Evolutionary conservation across 2,888 invertebrate genomes (phyloP).

Genomic region (Choreutis nemorana): DNA sequence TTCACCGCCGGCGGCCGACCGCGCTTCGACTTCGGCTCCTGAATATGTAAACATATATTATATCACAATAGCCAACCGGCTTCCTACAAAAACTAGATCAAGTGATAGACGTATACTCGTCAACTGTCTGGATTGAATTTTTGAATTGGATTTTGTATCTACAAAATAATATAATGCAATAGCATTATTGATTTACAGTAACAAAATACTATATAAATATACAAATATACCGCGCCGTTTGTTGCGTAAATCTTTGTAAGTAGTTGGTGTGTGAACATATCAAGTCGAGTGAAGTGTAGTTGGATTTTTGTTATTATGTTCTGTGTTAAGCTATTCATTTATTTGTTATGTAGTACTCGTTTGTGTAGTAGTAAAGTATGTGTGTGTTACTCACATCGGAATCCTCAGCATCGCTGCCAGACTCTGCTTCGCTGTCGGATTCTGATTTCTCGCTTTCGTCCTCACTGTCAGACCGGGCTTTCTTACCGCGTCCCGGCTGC

Average conservation of each 20-base stretch:
- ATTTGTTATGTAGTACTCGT: slow-evolving; percentile 1
- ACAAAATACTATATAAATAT: no score
- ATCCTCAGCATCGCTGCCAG: slow-evolving; percentile 55
- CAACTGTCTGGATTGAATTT: no score
- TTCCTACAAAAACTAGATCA: no score
- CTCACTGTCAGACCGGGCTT: slow-evolving; percentile 53
- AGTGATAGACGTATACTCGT: no score
- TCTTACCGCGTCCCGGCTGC: slow-evolving; percentile 37
- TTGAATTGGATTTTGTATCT: no score
- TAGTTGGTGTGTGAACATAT: no score
- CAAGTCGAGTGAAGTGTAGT: no score
- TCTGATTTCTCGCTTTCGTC: slow-evolving; percentile 61
- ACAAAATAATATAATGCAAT: neutral
- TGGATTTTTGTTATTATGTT: no score
- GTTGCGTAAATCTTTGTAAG: no score
- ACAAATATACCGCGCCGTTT: no score
- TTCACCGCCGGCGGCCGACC: slow-evolving; percentile 36
- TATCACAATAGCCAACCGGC: no score
- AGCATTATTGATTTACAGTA: neutral
- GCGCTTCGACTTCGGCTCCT: slow-evolving; percentile 59
- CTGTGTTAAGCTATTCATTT: no score
- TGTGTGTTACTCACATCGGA: slow-evolving; percentile 43
- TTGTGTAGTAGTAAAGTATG: neutral
- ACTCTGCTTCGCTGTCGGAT: slow-evolving; percentile 52
- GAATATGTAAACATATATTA: slow-evolving; percentile 4